Conservation (phyloP, 2,797 vertebrate genomes). For the Monodelphis domestica region DNA sequence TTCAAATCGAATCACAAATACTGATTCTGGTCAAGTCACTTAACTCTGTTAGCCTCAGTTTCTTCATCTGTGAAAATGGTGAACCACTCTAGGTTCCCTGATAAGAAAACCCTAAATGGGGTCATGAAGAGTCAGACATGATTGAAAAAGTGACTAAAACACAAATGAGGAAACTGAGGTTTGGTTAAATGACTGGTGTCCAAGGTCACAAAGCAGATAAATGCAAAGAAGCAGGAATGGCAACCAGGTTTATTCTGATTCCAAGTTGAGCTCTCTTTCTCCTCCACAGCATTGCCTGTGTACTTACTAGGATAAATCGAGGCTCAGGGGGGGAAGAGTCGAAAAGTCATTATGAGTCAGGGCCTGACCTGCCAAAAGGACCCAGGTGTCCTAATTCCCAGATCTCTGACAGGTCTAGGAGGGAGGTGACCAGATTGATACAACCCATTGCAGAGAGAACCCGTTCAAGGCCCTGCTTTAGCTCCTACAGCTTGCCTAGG, state of each 20-base stretch:
- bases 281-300: neutral
- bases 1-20: too few relatives aligned
- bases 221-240: neutral
- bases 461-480: neutral
- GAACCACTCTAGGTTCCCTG: too few relatives aligned
- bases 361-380: neutral
- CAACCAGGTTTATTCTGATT: neutral
- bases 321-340: neutral
- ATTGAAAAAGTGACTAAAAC: too few relatives aligned
- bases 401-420: neutral
- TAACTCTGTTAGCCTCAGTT: too few relatives aligned
- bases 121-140: too few relatives aligned
- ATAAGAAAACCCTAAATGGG: too few relatives aligned
- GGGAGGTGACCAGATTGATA: neutral
- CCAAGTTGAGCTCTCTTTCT: neutral
- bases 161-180: neutral
- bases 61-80: too few relatives aligned
- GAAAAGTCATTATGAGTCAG: neutral
- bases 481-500: neutral
- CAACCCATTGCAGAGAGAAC: constrained; percentile 24
- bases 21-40: too few relatives aligned
- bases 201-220: neutral
- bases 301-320: neutral
- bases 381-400: neutral
- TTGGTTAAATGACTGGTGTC: neutral